Percentiles rank a stretch among this genome's conserved stretches.
Evolutionary conservation across 2,797 vertebrate genomes (phyloP).

Genomic region (Scolopax bukidnonensis): DNA sequence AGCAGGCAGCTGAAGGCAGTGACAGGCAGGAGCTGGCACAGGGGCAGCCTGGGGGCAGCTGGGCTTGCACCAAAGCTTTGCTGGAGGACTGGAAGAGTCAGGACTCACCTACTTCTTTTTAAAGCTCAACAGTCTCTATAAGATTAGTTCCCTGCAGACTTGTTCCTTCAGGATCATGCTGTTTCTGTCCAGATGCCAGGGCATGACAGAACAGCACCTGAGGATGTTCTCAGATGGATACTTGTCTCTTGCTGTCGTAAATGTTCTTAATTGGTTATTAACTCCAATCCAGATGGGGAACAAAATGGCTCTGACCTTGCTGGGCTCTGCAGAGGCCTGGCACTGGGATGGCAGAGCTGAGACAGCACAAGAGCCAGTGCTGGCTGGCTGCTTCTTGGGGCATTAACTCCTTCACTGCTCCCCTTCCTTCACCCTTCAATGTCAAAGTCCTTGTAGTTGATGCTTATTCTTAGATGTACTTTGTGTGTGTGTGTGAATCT

Average conservation of each 20-base stretch:
- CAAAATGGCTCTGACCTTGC: background rate
- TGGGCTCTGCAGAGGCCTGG: background rate
- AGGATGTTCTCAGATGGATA: background rate
- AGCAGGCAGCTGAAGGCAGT: background rate
- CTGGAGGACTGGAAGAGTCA: background rate
- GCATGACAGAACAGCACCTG: background rate
- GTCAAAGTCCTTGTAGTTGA: background rate
- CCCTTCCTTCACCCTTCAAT: background rate
- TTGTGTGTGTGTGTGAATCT: background rate
- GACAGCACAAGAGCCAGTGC: accelerated
- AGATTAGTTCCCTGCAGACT: background rate
- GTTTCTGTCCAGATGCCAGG: background rate
- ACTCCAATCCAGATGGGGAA: background rate
- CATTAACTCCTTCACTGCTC: background rate
- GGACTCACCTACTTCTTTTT: background rate
- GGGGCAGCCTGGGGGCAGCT: background rate
- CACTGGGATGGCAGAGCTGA: background rate
- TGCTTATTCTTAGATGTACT: background rate
- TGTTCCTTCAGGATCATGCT: background rate
- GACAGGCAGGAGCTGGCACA: background rate
- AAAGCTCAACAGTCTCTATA: background rate
- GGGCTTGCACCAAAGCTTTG: background rate
- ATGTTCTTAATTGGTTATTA: background rate
- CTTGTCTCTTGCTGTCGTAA: background rate
- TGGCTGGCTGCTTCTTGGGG: background rate